Conservation (phyloP, 35 echinoderm and acorn worm species). For the Eucidaris tribuloides region DNA sequence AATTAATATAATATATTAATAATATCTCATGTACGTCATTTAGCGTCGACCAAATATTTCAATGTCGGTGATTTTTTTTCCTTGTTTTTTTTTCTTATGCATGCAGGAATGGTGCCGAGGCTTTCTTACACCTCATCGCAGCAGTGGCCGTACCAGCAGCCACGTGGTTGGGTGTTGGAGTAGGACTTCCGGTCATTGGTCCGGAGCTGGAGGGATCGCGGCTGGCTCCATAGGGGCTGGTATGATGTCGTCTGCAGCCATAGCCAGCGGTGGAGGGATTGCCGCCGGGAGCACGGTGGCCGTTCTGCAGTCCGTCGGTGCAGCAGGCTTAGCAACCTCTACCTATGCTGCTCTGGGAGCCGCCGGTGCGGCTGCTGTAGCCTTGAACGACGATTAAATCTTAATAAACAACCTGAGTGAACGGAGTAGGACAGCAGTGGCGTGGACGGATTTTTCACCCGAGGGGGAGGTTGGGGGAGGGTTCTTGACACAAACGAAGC, state of each 20-base stretch:
- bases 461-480: too few species aligned
- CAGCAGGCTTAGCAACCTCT: neutral
- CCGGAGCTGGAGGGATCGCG: constrained; percentile 17
- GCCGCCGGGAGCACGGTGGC: constrained; percentile 27
- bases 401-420: too few species aligned
- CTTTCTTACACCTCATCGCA: neutral
- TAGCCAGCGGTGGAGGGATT: constrained; percentile 49
- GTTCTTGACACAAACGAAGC: too few species aligned
- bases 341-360: neutral
- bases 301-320: constrained; percentile 26
- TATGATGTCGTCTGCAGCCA: constrained; percentile 56
- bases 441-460: too few species aligned
- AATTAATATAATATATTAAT: too few species aligned
- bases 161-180: neutral
- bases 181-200: constrained; percentile 5
- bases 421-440: too few species aligned
- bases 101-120: neutral
- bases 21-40: too few species aligned
- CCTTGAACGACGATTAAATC: too few species aligned
- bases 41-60: too few species aligned
- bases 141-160: neutral
- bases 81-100: too few species aligned
- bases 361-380: neutral
- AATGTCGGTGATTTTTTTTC: too few species aligned
- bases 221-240: constrained; percentile 31